These are phyloP conservation scores for Fistularia commersonii DNA, from an alignment of 2,797 vertebrate species.

Conservation along the genomic window DNA sequence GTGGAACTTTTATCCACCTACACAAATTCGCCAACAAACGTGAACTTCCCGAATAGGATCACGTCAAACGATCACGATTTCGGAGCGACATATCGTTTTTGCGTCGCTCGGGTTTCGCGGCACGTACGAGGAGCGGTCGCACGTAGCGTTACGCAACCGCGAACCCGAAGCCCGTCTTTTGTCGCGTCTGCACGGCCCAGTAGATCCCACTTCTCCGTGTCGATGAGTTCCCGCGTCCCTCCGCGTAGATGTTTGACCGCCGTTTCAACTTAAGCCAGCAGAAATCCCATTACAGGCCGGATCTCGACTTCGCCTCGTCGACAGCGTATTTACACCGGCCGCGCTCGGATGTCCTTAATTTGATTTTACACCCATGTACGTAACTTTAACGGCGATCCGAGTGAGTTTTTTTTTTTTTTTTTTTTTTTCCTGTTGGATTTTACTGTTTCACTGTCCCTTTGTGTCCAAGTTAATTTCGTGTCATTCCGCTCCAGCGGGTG, in stretches of 20 bases:
- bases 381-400: not conserved
- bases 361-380: constrained; percentile 1
- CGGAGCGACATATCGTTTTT: no score
- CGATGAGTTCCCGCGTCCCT: constrained; percentile 36
- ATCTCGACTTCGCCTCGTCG: constrained; percentile 5
- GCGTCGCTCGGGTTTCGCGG: not conserved
- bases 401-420: no score
- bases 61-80: no score
- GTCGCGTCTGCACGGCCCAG: constrained; percentile 32
- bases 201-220: constrained; percentile 25
- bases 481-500: constrained; percentile 7
- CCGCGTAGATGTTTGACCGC: constrained; percentile 1
- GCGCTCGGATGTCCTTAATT: constrained; percentile 9
- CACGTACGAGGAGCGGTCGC: constrained; percentile 9
- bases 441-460: no score
- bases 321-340: constrained; percentile 7
- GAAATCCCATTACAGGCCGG: constrained; percentile 14
- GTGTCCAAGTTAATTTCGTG: not conserved
- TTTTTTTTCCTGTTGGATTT: no score
- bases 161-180: constrained; percentile 31
- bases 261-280: constrained; percentile 19
- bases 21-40: no score
- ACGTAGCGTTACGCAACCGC: constrained; percentile 19
- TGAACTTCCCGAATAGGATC: no score
- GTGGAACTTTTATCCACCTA: no score